A percentile compares a stretch with the other conserved stretches of the same genome.
Conservation (phyloP, 2,113 vertebrate genomes). For the Gracilinanus agilis region DNA sequence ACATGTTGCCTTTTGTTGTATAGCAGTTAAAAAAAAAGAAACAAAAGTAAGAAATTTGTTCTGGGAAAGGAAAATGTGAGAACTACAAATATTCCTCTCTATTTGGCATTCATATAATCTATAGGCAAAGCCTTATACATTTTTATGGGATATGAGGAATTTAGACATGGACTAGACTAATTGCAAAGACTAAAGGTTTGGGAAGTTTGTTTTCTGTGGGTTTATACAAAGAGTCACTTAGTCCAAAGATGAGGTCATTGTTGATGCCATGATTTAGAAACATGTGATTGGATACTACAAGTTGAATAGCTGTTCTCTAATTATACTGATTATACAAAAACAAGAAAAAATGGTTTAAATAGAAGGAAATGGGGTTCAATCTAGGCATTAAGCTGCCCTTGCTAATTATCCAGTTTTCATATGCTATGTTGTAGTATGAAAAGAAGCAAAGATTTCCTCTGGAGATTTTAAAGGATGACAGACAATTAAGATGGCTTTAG, state of each 20-base stretch:
- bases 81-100: not conserved
- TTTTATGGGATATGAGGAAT: not conserved
- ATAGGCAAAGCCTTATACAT: not conserved
- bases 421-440: not conserved
- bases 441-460: not conserved
- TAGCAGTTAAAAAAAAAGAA: too few species aligned
- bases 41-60: not conserved
- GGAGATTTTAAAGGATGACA: not conserved
- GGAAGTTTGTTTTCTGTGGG: not conserved
- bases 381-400: not conserved
- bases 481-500: constrained; percentile 3
- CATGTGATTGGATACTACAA: not conserved
- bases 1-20: too few species aligned
- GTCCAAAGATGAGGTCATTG: not conserved
- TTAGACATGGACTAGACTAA: not conserved
- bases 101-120: not conserved
- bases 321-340: not conserved
- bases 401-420: not conserved
- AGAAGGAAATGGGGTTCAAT: not conserved
- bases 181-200: not conserved
- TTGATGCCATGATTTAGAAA: not conserved
- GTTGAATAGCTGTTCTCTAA: not conserved
- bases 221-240: not conserved
- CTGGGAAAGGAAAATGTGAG: not conserved
- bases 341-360: not conserved